Evolutionary conservation across 2,113 vertebrate genomes (phyloP), one percentile per base, ranked within the genome.

Genomic region (Triplophysa tibetana): DNA sequence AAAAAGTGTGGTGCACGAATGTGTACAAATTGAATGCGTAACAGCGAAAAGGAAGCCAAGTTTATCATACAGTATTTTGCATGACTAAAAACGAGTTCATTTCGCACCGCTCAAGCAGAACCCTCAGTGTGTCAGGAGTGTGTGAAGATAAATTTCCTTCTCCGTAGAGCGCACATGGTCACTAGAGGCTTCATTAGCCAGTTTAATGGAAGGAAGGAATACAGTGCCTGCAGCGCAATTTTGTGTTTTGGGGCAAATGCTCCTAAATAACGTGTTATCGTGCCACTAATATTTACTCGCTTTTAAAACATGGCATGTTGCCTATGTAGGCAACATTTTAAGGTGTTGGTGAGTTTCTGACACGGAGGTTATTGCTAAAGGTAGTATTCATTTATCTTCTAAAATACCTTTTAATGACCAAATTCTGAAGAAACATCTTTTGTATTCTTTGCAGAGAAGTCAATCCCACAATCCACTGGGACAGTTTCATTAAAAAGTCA

Each of bases 171-270:
- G 8, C 70, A 83, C 72, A 79, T 58, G 65, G 65, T 65, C 61
- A 74, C 52, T 41, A 68, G 75, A 78, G 70, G 77, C 68, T 81
- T 66, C 78, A 84, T 84, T 84, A 84, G 78, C 43, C 66, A 48
- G 54, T 84, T 75, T 78, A 81, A 81, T 81, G 80, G 80, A 41
- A 21, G 60, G 38, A 54, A n/a, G 26, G 52, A 70, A 61, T 41
- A 58, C 21, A 58, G 75, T 24, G 64, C 65, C 41, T 74, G 50
- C 66, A 78, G 50, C 60, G 50, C 50, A 66, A 77, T n/a, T 16
- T 48, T 67, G 13, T 29, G 41, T 56, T n/a, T 43, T 33, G 2
- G 2, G 50, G 48, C n/a, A 58, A 11, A 72, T 3, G 7, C 26
- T 70, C 8, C 50, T 41, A 12, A 24, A 14, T 60, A 60, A 60